Evolutionary conservation across 2,888 invertebrate species (phyloP), one percentile per base, ranked within the genome.

Genomic region (Harpalus rufipes): DNA sequence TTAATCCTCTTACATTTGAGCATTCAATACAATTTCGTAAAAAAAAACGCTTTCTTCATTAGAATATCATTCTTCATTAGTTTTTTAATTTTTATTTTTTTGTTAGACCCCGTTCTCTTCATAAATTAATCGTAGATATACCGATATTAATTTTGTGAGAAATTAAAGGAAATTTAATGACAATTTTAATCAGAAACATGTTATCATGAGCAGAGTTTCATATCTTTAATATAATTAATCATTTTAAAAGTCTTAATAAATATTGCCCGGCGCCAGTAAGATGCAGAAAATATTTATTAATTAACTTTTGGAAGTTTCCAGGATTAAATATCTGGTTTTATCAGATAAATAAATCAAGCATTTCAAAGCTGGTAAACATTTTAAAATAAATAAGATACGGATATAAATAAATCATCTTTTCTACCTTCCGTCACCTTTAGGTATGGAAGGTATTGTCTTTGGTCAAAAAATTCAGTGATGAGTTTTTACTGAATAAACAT

Each of bases 1-100:
- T 65, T 65, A 65, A 65, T 65, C 65, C 10, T 25, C 65, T 65
- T 63, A 63, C 2, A 21, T 63, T 63, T 65, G n/a, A 65, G 32
- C 39, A 32, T 32, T 32, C n/a, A 32, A n/a, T 12, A n/a, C 39
- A 65, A 65, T 65, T 65, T 65, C 32, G 32, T 39, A 63, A 63
- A 65, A 65, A 65, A 65, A 65, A 65, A 21, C 25, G 32, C 25
- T 65, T 65, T 65, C 25, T 65, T 65, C 39, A 65, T 39, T 32
- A 65, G 6, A 32, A 25, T 65, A 0, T 65, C n/a, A 65, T 39
- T 12, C 10, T 65, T 65, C 65, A 65, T 65, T 65, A 32, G 25
- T 6, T n/a, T n/a, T n/a, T n/a, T n/a, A n/a, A n/a, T n/a, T n/a
- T n/a, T n/a, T n/a, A 32, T 65, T 65, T 32, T 12, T 63, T 63